Base-by-base conservation (phyloP, 1,140 invertebrate species). In the Cherax quadricarinatus region DNA sequence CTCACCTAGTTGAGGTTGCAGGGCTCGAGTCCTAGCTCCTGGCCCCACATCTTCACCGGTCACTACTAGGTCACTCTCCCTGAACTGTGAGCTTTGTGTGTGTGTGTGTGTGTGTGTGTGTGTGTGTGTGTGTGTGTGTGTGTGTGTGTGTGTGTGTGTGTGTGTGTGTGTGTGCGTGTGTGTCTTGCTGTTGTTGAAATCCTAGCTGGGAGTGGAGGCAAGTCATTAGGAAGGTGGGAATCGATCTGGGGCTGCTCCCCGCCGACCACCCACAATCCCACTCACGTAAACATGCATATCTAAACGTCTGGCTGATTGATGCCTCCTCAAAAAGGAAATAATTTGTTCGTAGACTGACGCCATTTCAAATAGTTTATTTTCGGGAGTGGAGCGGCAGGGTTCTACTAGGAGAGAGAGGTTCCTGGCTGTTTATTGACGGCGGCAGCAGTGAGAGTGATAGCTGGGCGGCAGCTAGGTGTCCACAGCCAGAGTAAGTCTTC, bases 161-260 rank as follows among this genome's bases (percentile, higher is more conserved):
- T 41, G 30, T 41, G 30, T 41, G 30, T 41, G 30, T 41, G 30
- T 41, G 30, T 21, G 62, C 21, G 14, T 5, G 75, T 88, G 48
- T 73, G 53, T 80, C 75, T 80, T 80, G 70, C 62, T 88, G 86
- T 88, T 88, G 86, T 88, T 88, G 86, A 88, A 88, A 80, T 88
- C 86, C 86, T 80, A 88, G 57, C 53, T 75, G 51, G 70, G 53
- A 90, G 78, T 85, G n/a, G 66, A 16, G 84, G 83, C 57, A 86
- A 73, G 84, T 91, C 90, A 91, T 91, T 91, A 91, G 90, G 70
- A 86, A 91, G 75, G 90, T 91, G 90, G 84, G 73, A 82, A 91
- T 91, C 84, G 90, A 91, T 91, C 83, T n/a, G 30, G 53, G n/a
- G 41, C 60, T 21, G 51, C 60, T 21, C 41, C n/a, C 21, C 51